Conservation (phyloP, 2,888 invertebrate genomes). For the Platypus cylindrus region DNA sequence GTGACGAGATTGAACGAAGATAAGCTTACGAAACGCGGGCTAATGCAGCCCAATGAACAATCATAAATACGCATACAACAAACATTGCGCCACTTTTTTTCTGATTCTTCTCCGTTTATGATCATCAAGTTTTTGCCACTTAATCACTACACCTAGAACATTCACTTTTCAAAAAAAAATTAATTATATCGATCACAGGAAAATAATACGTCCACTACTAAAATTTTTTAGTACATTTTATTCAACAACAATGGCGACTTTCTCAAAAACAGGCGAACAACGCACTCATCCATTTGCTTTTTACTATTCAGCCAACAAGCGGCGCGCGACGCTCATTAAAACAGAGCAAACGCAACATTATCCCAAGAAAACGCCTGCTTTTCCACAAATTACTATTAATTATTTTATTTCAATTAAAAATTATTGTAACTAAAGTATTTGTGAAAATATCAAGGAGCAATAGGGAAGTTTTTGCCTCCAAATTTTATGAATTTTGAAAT, state of each 20-base stretch:
- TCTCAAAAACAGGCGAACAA: slow-evolving; percentile 33
- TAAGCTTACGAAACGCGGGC: slow-evolving; percentile 31
- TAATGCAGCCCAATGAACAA: slow-evolving; percentile 22
- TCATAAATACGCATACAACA: slow-evolving; percentile 31
- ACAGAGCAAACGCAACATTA: slow-evolving; percentile 32
- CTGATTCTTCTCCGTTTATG: slow-evolving; percentile 11
- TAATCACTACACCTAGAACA: too few species aligned
- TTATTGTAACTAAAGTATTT: too few species aligned
- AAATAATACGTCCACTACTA: slow-evolving; percentile 1
- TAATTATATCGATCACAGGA: slow-evolving; percentile 1
- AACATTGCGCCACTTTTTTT: slow-evolving; percentile 35
- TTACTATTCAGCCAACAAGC: slow-evolving; percentile 18
- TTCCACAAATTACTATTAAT: too few species aligned
- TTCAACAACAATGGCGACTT: slow-evolving; percentile 37
- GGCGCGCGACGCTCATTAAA: slow-evolving; percentile 26
- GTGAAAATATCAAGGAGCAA: too few species aligned
- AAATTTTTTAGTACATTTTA: slow-evolving; percentile 25
- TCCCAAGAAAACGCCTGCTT: too few species aligned
- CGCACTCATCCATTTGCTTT: slow-evolving; percentile 29
- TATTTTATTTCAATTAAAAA: too few species aligned
- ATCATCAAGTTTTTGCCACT: slow-evolving; percentile 5
- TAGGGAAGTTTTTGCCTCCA: too few species aligned
- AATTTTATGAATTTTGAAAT: too few species aligned
- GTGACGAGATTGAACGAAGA: slow-evolving; percentile 25
- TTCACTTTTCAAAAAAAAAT: slow-evolving; percentile 5